Evolutionary conservation across 2,113 vertebrate species (phyloP).

Genomic region (Nesoenas mayeri): DNA sequence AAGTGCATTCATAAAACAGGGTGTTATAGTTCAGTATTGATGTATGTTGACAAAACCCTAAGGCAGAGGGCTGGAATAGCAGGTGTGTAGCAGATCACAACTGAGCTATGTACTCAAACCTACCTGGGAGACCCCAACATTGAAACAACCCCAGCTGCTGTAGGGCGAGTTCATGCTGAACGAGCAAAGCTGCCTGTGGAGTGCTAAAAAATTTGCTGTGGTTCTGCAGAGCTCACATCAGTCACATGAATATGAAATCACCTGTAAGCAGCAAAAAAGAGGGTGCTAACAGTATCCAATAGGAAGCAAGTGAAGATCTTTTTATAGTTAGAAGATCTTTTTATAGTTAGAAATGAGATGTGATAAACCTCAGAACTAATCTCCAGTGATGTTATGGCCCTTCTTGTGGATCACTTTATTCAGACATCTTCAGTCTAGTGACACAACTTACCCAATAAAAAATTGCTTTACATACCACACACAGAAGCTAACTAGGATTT

Average conservation of each 20-base stretch:
- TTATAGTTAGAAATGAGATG: background rate
- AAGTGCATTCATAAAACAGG: background rate
- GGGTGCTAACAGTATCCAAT: background rate
- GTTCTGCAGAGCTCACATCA: background rate
- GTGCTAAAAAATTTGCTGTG: background rate
- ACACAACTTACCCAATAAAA: background rate
- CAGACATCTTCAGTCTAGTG: background rate
- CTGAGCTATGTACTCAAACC: background rate
- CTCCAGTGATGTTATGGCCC: background rate
- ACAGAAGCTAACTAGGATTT: background rate
- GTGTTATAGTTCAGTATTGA: background rate
- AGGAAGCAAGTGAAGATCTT: background rate
- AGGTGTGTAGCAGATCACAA: background rate
- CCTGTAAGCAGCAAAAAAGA: background rate
- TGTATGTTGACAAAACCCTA: background rate
- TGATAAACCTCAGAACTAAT: background rate
- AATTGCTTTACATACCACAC: background rate
- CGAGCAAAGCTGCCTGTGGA: background rate
- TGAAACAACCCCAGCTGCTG: background rate
- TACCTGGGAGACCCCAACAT: background rate
- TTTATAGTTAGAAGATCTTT: background rate
- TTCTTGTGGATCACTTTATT: background rate
- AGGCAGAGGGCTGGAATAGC: background rate
- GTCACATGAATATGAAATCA: background rate
- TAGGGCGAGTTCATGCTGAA: background rate